These are phyloP conservation scores for Calephelis perditalis DNA, from an alignment of 2,888 invertebrate species.

Conservation along the genomic window DNA sequence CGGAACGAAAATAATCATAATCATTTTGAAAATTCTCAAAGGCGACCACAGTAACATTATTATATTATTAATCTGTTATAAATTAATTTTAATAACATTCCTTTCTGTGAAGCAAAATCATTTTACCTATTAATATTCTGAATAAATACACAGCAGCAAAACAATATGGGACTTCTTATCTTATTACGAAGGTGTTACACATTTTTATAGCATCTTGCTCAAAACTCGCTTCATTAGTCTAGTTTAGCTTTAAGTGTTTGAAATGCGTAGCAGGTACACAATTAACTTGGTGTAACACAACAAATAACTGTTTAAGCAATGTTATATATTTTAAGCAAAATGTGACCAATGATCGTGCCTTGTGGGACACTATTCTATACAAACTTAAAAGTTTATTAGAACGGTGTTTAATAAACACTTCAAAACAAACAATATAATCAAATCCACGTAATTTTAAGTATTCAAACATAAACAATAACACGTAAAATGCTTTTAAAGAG, in stretches of 20 bases:
- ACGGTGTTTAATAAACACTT: conserved; percentile 7
- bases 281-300: conserved; percentile 45
- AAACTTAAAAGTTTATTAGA: conserved; percentile 29
- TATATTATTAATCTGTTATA: too few species aligned
- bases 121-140: too few species aligned
- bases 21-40: too few species aligned
- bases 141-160: too few species aligned
- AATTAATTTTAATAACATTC: too few species aligned
- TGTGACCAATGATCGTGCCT: conserved; percentile 44
- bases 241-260: conserved; percentile 74
- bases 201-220: conserved; percentile 43
- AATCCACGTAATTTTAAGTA: conserved; percentile 15
- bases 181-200: too few species aligned
- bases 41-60: too few species aligned
- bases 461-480: conserved; percentile 50
- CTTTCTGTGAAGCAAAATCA: too few species aligned
- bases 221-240: conserved; percentile 47
- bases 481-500: conserved; percentile 69
- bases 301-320: conserved; percentile 33
- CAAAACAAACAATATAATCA: conserved; percentile 7
- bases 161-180: too few species aligned
- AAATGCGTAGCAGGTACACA: conserved; percentile 62
- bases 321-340: conserved; percentile 35
- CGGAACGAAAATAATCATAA: too few species aligned
- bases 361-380: conserved; percentile 46